Percentiles rank a stretch among this genome's conserved stretches.
phyloP scores from a whole-genome alignment of 2,888 invertebrate species.

The Timema cristinae region DNA sequence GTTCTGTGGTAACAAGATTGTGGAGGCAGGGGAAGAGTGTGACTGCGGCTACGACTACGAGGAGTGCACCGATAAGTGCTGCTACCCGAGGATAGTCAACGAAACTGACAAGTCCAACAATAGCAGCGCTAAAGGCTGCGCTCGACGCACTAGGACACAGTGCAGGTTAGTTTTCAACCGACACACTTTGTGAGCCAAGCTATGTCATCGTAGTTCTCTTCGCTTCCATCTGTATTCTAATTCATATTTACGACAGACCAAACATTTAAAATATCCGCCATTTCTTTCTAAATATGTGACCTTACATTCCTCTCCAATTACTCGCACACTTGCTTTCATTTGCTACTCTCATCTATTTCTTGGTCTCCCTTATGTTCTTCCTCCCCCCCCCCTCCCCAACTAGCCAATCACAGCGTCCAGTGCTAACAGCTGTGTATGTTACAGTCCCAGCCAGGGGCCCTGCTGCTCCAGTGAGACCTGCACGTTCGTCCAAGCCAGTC shows the following conservation, averaged over 20 bases:
- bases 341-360: too few species aligned
- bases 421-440: too few species aligned
- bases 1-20: constrained; percentile 99
- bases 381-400: too few species aligned
- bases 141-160: constrained; percentile 68
- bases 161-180: constrained; percentile 62
- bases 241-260: too few species aligned
- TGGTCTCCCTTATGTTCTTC: too few species aligned
- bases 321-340: too few species aligned
- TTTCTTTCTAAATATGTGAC: too few species aligned
- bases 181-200: background rate
- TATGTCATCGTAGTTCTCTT: background rate
- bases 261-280: too few species aligned
- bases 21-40: constrained; percentile 96
- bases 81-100: constrained; percentile 80
- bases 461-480: constrained; percentile 84
- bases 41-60: constrained; percentile 92
- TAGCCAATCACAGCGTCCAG: too few species aligned
- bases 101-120: constrained; percentile 65
- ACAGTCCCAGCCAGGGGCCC: constrained; percentile 94
- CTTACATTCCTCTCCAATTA: too few species aligned
- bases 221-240: constrained; percentile 1
- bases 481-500: constrained; percentile 63
- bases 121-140: constrained; percentile 73
- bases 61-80: constrained; percentile 91